phyloP scores from a whole-genome alignment of 2,888 invertebrate genomes.

The Caenorhabditis afra region DNA sequence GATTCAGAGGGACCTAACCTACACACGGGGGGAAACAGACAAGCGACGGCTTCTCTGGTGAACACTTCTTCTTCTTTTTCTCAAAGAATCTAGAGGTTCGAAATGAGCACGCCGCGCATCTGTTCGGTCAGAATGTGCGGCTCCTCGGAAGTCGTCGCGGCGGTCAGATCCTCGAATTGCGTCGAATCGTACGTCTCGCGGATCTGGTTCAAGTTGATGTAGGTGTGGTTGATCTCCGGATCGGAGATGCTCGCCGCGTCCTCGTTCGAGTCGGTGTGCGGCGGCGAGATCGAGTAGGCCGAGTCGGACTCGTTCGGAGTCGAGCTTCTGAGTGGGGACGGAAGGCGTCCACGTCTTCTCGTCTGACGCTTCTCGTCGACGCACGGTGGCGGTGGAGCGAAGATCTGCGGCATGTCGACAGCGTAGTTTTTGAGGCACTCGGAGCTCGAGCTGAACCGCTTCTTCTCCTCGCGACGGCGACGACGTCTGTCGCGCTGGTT shows the following conservation, averaged over 20 bases:
- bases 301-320: constrained; percentile 70
- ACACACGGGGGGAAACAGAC: not conserved
- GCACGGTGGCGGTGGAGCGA: constrained; percentile 24
- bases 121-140: constrained; percentile 42
- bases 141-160: constrained; percentile 24
- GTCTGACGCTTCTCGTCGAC: constrained; percentile 13
- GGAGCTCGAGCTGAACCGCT: constrained; percentile 56
- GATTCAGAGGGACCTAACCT: constrained; percentile 7
- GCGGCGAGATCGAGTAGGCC: constrained; percentile 70
- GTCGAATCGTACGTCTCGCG: constrained; percentile 58
- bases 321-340: constrained; percentile 57
- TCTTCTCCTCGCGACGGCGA: constrained; percentile 40
- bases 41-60: not conserved
- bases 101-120: constrained; percentile 58
- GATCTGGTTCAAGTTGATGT: constrained; percentile 62
- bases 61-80: not conserved
- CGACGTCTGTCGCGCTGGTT: constrained; percentile 18
- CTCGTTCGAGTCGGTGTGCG: constrained; percentile 66
- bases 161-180: constrained; percentile 66
- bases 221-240: constrained; percentile 68
- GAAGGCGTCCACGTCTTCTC: constrained; percentile 39
- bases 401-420: constrained; percentile 69
- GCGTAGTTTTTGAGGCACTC: constrained; percentile 74
- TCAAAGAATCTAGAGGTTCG: constrained; percentile 48
- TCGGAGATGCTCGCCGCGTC: constrained; percentile 50